Base-by-base conservation (phyloP, 1,140 invertebrate genomes). In the Sipha flava region DNA sequence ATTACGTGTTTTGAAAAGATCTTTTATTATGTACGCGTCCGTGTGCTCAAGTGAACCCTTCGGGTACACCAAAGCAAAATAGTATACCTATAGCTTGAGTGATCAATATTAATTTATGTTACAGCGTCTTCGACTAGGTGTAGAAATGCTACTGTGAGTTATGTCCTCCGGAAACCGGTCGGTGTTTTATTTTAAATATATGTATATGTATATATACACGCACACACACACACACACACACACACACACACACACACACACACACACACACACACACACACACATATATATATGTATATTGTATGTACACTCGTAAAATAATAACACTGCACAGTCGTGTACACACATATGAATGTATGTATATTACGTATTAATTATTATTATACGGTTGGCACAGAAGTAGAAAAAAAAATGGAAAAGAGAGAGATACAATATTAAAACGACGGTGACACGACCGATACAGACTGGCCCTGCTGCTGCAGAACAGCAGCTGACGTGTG, bases 401-500 rank as follows among this genome's bases (percentile, higher is more conserved):
- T 29, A 68, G 21, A 37, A 68, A 26, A 66, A 45, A 70, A 23
- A 49, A 10, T 40, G 40, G 29, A 23, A 77, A 12, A 77, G 26
- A 73, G 70, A 49, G 29, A 57, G 49, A 43, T 6, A 10, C 37
- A 4, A 10, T 6, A 10, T 6, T 10, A 40, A 40, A 4, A 40
- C 37, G 37, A 10, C 10, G 10, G 37, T 10, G 37, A 40, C 37
- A 10, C 21, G 18, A 66, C n/a, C 40, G 64, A 14, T 18, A 29
- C 18, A 70, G 31, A 43, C 31, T 59, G 21, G 49, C 52, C 40
- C 43, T 45, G 66, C 40, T 70, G 43, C 49, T 77, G 49, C 29
- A 40, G 52, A n/a, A n/a, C 34, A 59, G 49, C 73, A 77, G 73
- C 73, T 77, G 73, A 77, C 73, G 73, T 77, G 73, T 77, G 73